These are phyloP conservation scores for Pocillopora verrucosa DNA, from an alignment of 64 coral and sea anemone genomes.

Conservation along the genomic window DNA sequence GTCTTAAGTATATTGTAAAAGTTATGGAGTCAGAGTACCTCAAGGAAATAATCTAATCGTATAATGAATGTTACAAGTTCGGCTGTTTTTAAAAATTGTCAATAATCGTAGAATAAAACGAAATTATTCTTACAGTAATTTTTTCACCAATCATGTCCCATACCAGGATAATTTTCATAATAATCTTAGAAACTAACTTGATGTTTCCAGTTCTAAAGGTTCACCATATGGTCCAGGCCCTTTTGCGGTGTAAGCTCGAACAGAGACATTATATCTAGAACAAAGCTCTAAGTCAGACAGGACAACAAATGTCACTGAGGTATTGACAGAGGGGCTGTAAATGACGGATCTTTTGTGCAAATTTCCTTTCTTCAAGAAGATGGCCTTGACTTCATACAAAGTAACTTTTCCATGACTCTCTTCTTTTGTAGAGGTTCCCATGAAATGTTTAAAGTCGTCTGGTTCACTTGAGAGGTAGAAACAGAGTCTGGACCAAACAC, in stretches of 20 bases:
- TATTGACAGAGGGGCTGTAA: not conserved
- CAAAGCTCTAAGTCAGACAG: not conserved
- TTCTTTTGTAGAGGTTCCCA: not conserved
- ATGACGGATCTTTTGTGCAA: not conserved
- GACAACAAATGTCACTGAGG: not conserved
- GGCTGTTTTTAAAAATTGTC: too few relatives aligned
- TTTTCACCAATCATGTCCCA: too few relatives aligned
- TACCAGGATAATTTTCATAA: too few relatives aligned
- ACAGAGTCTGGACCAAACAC: too few relatives aligned
- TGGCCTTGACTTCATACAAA: not conserved
- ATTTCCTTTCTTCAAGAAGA: not conserved
- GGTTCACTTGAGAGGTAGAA: too few relatives aligned
- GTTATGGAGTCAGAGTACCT: too few relatives aligned
- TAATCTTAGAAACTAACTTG: not conserved
- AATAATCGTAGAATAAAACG: too few relatives aligned
- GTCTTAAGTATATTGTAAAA: too few relatives aligned
- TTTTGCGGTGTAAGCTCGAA: not conserved
- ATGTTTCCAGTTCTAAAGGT: not conserved
- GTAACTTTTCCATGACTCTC: not conserved
- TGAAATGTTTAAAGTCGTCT: too few relatives aligned
- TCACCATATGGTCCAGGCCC: not conserved
- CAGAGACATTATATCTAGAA: not conserved
- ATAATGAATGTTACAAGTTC: too few relatives aligned
- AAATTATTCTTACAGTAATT: too few relatives aligned
- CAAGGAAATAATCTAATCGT: too few relatives aligned